These are phyloP conservation scores for Tragopan temminckii DNA, from an alignment of 2,797 vertebrate genomes.

Conservation along the genomic window DNA sequence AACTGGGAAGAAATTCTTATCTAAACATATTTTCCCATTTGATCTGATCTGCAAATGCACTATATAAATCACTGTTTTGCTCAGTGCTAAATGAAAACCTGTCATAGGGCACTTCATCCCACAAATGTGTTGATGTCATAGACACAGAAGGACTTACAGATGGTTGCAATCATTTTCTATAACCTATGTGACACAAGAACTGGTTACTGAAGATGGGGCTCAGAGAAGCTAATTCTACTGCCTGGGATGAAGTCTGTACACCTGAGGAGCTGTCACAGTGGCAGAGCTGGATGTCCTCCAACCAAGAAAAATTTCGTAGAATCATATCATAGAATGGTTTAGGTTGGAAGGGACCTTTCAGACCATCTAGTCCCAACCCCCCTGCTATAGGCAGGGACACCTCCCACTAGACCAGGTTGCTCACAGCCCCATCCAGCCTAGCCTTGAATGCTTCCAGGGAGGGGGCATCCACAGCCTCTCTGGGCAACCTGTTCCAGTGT, in stretches of 20 bases:
- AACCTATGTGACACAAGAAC: not conserved
- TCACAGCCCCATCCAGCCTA: too few relatives aligned
- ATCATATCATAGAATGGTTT: too few relatives aligned
- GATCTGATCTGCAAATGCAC: not conserved
- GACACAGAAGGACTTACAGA: not conserved
- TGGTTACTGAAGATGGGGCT: not conserved
- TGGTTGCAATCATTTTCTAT: not conserved
- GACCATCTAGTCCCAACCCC: too few relatives aligned
- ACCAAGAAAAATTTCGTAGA: not conserved
- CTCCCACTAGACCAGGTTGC: too few relatives aligned
- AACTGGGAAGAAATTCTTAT: not conserved
- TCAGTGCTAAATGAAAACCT: not conserved
- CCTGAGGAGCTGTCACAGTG: not conserved
- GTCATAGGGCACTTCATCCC: not conserved
- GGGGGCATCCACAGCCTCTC: too few relatives aligned
- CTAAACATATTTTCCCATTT: not conserved
- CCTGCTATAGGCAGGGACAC: too few relatives aligned
- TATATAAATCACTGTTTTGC: not conserved
- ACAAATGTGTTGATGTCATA: not conserved
- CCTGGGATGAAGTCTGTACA: not conserved
- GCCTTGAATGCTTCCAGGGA: too few relatives aligned
- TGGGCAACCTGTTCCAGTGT: too few relatives aligned
- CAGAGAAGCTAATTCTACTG: fast-evolving
- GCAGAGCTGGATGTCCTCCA: not conserved
- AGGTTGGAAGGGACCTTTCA: too few relatives aligned